Evolutionary conservation across 2,113 vertebrate species (phyloP).

Genomic region (Sakesphorus luctuosus): DNA sequence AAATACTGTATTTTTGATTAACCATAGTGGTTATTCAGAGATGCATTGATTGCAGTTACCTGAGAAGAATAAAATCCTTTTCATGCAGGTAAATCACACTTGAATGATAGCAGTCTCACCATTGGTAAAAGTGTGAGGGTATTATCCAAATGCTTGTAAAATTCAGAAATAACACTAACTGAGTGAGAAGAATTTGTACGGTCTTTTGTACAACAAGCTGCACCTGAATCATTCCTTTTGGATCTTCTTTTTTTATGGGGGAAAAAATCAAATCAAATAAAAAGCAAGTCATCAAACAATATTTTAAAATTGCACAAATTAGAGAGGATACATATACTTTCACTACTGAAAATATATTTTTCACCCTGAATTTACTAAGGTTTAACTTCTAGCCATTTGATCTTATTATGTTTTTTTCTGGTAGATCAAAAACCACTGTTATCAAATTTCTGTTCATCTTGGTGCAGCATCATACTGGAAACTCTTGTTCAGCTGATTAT

Average conservation of each 20-base stretch:
- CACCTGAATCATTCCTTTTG: neutral
- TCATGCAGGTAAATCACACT: neutral
- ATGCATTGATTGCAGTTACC: neutral
- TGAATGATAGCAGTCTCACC: neutral
- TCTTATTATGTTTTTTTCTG: neutral
- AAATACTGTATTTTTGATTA: neutral
- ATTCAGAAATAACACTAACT: neutral
- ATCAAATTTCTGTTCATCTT: neutral
- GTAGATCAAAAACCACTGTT: neutral
- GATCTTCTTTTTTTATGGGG: accelerated
- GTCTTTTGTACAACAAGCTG: neutral
- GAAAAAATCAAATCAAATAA: neutral
- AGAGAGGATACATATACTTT: neutral
- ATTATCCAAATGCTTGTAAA: neutral
- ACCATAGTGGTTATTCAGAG: neutral
- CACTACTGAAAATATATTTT: neutral
- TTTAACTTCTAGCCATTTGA: slow-evolving; percentile 1
- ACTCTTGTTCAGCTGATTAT: slow-evolving; percentile 25
- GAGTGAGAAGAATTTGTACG: neutral
- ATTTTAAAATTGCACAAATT: neutral
- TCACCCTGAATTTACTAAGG: neutral
- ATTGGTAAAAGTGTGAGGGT: neutral
- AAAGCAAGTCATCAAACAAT: neutral
- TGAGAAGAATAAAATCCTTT: neutral
- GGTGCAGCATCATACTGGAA: neutral